Base-by-base conservation (phyloP, 2,797 vertebrate species). In the Sciurus vulgaris region DNA sequence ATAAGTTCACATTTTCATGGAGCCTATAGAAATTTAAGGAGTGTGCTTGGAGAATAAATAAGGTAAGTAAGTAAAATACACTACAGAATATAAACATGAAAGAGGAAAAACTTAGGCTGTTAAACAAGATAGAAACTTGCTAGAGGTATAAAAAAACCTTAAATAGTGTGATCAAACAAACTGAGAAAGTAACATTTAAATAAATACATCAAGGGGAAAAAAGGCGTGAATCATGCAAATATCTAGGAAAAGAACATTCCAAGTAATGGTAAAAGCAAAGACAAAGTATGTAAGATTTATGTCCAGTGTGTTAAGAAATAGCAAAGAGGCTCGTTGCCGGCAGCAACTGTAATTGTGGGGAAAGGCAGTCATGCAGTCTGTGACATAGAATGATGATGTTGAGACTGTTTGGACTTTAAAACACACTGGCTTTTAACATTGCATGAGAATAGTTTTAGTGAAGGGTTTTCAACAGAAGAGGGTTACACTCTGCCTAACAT, bases 241-340 rank as follows among this genome's bases (percentile, higher is more conserved):
- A 61, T 67, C 3, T 1, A 90, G 26, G 14, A 26, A 87, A 94
- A 22, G 35, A 77, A 69, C 15, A 74, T 89, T 73, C 1, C 38
- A 89, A 30, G 5, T 72, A 94, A 93, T 56, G 35, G 14, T 82
- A 78, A 86, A 95, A 94, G 38, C 24, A 81, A 96, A 79, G 47
- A 10, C 41, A 73, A 88, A 44, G 17, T 77, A 47, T 26, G 24
- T 26, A 24, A 61, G 59, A 26, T 61, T 61, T 61, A 61, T 24
- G 59, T 8, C 59, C 24, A 61, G 59, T 44, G 13, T 63, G 35
- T 30, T 86, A n/a, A 79, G 11, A 14, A 83, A n/a, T 22, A 56
- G 33, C 63, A 88, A 38, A 82, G 4, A 78, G 24, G 41, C 10
- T 1, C 30, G 2, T 4, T 78, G 74, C 5, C n/a, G 47, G 5